Conservation (phyloP, 2,797 vertebrate genomes). For the Simalia tracyae region DNA sequence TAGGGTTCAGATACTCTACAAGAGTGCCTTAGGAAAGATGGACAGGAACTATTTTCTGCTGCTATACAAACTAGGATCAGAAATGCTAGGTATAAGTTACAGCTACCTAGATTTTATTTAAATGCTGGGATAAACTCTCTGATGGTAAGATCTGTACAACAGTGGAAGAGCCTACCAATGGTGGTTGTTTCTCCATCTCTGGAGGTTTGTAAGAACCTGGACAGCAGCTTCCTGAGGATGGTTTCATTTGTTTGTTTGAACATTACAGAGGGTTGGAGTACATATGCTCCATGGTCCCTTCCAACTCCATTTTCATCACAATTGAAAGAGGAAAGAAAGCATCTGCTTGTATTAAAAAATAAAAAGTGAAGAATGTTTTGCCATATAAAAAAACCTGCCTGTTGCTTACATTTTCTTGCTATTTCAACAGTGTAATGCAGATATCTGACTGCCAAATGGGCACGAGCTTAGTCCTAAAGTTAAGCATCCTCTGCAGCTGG, state of each 20-base stretch:
- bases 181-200: neutral
- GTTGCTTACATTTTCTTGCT: neutral
- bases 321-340: slow-evolving; percentile 37
- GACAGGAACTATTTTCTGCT: neutral
- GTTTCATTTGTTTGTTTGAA: neutral
- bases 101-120: neutral
- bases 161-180: neutral
- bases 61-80: neutral
- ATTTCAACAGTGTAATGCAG: neutral
- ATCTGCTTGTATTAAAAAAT: slow-evolving; percentile 39
- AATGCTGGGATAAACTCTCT: neutral
- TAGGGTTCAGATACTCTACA: neutral
- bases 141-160: neutral
- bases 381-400: neutral
- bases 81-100: neutral
- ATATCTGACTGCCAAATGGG: neutral
- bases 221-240: neutral
- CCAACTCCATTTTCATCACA: neutral
- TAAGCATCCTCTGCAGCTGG: neutral
- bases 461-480: neutral
- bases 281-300: neutral
- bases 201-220: neutral
- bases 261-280: neutral
- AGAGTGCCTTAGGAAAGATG: neutral
- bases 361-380: neutral